These are phyloP conservation scores for Synanthedon andrenaeformis DNA, from an alignment of 2,888 invertebrate species.

Conservation along the genomic window DNA sequence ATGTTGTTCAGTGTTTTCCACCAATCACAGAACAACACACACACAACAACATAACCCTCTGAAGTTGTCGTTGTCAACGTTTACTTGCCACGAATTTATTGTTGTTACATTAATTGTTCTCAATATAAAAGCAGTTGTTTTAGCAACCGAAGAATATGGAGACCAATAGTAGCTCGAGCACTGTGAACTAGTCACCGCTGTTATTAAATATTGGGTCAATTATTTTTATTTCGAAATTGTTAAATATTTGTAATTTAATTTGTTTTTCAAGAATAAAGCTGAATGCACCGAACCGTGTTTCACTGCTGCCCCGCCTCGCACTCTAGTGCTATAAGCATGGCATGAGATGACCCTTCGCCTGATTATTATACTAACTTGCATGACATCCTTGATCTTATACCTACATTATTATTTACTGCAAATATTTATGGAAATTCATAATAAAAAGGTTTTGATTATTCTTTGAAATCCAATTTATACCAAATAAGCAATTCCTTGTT, in stretches of 20 bases:
- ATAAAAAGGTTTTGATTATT: no score
- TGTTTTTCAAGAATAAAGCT: conserved; percentile 60
- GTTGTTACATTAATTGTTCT: not conserved
- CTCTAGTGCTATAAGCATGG: conserved; percentile 58
- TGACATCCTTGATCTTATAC: conserved; percentile 26
- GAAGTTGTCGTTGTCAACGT: conserved; percentile 23
- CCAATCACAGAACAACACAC: conserved; percentile 49
- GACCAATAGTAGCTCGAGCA: conserved; percentile 30
- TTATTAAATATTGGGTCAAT: conserved; percentile 31
- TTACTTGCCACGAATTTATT: not conserved
- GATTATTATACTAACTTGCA: conserved; percentile 54
- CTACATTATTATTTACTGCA: not conserved
- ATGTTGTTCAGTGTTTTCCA: conserved; percentile 64
- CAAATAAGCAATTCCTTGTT: no score
- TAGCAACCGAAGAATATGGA: conserved; percentile 4
- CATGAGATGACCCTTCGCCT: conserved; percentile 34
- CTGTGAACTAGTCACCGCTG: conserved; percentile 44
- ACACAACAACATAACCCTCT: conserved; percentile 25
- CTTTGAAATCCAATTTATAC: no score
- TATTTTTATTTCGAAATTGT: conserved; percentile 46
- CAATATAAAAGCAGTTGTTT: not conserved
- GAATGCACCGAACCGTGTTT: conserved; percentile 67
- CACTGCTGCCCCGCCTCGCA: conserved; percentile 56
- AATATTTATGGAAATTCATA: no score
- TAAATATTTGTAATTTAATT: conserved; percentile 31